phyloP scores from a whole-genome alignment of 2,113 vertebrate species.

The Zosterops borbonicus region DNA sequence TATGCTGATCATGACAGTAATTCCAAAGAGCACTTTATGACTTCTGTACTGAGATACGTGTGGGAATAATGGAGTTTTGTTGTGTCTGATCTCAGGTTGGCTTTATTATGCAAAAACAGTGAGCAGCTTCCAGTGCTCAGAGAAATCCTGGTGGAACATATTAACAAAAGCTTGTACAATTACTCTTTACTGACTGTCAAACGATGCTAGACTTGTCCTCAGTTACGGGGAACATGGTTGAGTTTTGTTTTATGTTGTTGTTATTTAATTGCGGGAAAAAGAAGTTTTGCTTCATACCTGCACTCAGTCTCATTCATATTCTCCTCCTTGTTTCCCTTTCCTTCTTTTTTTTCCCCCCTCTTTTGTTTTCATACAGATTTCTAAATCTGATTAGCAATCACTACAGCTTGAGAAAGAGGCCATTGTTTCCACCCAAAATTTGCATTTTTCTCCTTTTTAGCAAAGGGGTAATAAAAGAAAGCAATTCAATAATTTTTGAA shows the following conservation, averaged over 20 bases:
- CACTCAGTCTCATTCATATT: conserved; percentile 17
- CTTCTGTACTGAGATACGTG: conserved; percentile 19
- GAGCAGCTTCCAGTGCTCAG: conserved; percentile 35
- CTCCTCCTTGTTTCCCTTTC: not conserved
- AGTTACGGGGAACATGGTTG: not conserved
- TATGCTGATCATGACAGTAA: not conserved
- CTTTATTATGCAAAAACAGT: conserved; percentile 56
- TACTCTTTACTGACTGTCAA: conserved; percentile 60
- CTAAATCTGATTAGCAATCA: not conserved
- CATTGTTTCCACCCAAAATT: conserved; percentile 54
- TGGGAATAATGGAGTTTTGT: conserved; percentile 63
- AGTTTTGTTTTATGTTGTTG: conserved; percentile 2
- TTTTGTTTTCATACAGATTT: not conserved
- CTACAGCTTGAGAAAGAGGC: conserved; percentile 47
- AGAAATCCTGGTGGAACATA: conserved; percentile 59
- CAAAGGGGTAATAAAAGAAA: not conserved
- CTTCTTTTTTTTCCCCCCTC: not conserved
- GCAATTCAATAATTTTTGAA: conserved; percentile 59
- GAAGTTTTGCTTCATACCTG: conserved; percentile 14
- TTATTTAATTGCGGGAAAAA: conserved; percentile 27
- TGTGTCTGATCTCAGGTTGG: conserved; percentile 68
- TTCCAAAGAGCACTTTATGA: conserved; percentile 39
- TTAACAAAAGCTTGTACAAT: conserved; percentile 55
- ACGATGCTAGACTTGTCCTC: not conserved
- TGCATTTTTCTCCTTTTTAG: conserved; percentile 60